A percentile compares a stretch with the other conserved stretches of the same genome.
phyloP scores from a whole-genome alignment of 2,888 invertebrate species.

The Lochmaea capreae region DNA sequence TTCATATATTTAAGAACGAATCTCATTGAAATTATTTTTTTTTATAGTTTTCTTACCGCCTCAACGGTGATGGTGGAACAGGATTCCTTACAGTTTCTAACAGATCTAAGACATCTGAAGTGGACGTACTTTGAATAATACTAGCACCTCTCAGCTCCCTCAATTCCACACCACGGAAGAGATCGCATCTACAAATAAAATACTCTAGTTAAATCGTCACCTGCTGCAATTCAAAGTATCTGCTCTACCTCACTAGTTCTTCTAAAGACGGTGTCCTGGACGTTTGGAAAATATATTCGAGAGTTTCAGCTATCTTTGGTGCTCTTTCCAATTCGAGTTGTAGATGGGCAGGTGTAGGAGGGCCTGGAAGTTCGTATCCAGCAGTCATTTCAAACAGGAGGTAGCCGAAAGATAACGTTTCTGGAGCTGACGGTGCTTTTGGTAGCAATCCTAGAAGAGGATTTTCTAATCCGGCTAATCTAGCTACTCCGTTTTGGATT shows the following conservation, averaged over 20 bases:
- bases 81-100: constrained; percentile 59
- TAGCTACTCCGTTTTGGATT: constrained; percentile 90
- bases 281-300: constrained; percentile 82
- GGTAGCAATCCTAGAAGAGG: constrained; percentile 82
- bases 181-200: constrained; percentile 72
- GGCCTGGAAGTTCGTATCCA: constrained; percentile 82
- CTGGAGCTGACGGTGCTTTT: constrained; percentile 68
- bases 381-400: constrained; percentile 93
- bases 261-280: constrained; percentile 79
- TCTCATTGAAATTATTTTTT: background rate
- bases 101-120: constrained; percentile 59
- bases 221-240: background rate
- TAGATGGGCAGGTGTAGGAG: constrained; percentile 80
- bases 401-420: constrained; percentile 82
- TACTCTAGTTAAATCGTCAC: background rate
- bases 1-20: background rate
- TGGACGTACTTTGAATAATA: constrained; percentile 68
- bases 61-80: constrained; percentile 54
- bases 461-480: constrained; percentile 89
- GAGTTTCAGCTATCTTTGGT: constrained; percentile 82
- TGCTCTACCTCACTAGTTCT: constrained; percentile 74
- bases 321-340: constrained; percentile 76
- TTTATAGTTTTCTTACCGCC: constrained; percentile 56
- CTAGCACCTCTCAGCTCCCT: constrained; percentile 88
- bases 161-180: constrained; percentile 89